Percentiles rank a stretch among this genome's conserved stretches.
Evolutionary conservation across 2,113 vertebrate genomes (phyloP).

Genomic region (Pholis gunnellus): DNA sequence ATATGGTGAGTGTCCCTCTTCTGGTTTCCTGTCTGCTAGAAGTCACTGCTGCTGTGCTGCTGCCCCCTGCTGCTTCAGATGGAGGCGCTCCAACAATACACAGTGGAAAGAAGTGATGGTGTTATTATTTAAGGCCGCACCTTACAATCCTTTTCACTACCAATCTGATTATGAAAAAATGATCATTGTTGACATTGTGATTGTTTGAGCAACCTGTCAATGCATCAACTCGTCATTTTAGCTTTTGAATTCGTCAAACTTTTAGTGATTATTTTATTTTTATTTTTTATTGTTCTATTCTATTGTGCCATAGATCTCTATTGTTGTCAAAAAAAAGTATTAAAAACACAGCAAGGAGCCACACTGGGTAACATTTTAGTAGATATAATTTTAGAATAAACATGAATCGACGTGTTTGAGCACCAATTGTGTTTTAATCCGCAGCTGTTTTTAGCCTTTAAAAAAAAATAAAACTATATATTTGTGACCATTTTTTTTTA

Average conservation of each 20-base stretch:
- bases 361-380: neutral
- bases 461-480: no score
- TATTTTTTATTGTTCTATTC: neutral
- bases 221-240: neutral
- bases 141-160: neutral
- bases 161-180: no score
- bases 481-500: no score
- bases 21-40: no score
- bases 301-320: neutral
- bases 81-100: neutral
- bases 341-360: neutral
- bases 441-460: neutral
- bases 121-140: neutral
- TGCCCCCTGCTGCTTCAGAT: conserved; percentile 63
- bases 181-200: neutral
- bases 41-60: neutral
- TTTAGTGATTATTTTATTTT: neutral
- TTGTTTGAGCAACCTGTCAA: neutral
- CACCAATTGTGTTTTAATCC: neutral
- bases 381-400: neutral
- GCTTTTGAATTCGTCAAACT: neutral
- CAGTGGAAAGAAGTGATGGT: neutral
- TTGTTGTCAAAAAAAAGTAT: neutral
- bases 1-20: conserved; percentile 87
- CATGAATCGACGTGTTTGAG: neutral